Base-by-base conservation (phyloP, 2,113 vertebrate genomes). In the Sitta europaea region DNA sequence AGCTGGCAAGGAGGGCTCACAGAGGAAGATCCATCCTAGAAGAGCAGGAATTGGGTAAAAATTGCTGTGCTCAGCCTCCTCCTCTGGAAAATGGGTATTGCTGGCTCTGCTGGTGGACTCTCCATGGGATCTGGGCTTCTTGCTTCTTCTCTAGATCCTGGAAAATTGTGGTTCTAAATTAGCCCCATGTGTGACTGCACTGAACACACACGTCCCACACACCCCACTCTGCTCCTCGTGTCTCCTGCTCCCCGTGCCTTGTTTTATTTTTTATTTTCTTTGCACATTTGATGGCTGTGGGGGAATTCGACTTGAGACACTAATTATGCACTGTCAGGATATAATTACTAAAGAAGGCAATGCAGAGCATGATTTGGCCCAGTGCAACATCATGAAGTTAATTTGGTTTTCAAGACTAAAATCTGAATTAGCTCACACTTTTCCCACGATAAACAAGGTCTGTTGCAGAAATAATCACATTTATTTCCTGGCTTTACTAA, bases 141-240 rank as follows among this genome's bases (percentile, higher is more conserved):
- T 86, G 59, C 9, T 19, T 67, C 31, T 89, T 45, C 12, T 29
- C n/a, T 40, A 4, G 28, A 43, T 53, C 16, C 51, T n/a, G 33
- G 42, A 45, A 15, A 40, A 28, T 2, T 7, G 22, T n/a, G 48
- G 29, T 43, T 70, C 22, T 13, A 7, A 43, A 21, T 61, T 3
- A 87, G n/a, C 42, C 50, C 24, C 7, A 4, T 10, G 35, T 43
- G 42, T 29, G 21, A 12, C 45, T 53, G 66, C 58, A 15, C 43
- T 15, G 2, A 47, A 17, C 8, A 42, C 35, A 31, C 33, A 6
- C 15, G 33, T 15, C 14, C 28, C 8, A 13, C 45, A 16, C 40
- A 5, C 0, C 5, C 17, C 5, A 0, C 25, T 78, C 35, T 45
- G 6, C 71, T 77, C 70, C 61, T 43, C 1, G 0, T 53, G n/a